These are phyloP conservation scores for Phortica variegata DNA, from an alignment of 1,140 invertebrate genomes.

Conservation along the genomic window DNA sequence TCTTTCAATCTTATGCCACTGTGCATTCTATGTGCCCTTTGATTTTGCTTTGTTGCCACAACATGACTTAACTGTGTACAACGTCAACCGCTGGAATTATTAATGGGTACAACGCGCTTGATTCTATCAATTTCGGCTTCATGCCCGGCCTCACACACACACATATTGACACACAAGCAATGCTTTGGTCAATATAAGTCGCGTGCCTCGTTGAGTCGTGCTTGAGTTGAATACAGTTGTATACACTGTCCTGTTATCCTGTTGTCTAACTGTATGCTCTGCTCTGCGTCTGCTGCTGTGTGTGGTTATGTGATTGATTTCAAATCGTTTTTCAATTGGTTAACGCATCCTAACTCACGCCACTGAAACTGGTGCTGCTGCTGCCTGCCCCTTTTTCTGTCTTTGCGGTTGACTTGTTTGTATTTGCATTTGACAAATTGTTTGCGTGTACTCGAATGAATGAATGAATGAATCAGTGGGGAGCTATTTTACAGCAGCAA, in stretches of 20 bases:
- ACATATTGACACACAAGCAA: too few relatives aligned
- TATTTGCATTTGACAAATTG: constrained; percentile 55
- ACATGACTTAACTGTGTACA: too few relatives aligned
- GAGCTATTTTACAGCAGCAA: constrained; percentile 23
- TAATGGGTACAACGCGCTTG: too few relatives aligned
- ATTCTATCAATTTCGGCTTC: too few relatives aligned
- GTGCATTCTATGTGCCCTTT: too few relatives aligned
- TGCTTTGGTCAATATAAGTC: too few relatives aligned
- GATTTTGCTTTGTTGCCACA: too few relatives aligned
- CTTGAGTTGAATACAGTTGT: too few relatives aligned
- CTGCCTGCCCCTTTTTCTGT: not conserved
- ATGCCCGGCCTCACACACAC: too few relatives aligned
- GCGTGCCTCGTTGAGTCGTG: too few relatives aligned
- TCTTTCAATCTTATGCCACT: too few relatives aligned
- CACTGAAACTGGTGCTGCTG: not conserved
- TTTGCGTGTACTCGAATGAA: constrained; percentile 50
- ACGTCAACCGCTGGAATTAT: too few relatives aligned
- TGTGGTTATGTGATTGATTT: constrained; percentile 49
- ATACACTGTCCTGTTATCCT: not conserved
- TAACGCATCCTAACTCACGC: constrained; percentile 7
- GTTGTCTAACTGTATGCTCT: not conserved
- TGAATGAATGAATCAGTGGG: constrained; percentile 36
- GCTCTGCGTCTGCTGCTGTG: constrained; percentile 5
- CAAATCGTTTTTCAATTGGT: constrained; percentile 56
- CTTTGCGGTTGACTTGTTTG: constrained; percentile 40